Percentiles rank a stretch among this genome's conserved stretches.
Evolutionary conservation across 2,797 vertebrate species (phyloP).

Genomic region (Melanotaenia trifasciata): DNA sequence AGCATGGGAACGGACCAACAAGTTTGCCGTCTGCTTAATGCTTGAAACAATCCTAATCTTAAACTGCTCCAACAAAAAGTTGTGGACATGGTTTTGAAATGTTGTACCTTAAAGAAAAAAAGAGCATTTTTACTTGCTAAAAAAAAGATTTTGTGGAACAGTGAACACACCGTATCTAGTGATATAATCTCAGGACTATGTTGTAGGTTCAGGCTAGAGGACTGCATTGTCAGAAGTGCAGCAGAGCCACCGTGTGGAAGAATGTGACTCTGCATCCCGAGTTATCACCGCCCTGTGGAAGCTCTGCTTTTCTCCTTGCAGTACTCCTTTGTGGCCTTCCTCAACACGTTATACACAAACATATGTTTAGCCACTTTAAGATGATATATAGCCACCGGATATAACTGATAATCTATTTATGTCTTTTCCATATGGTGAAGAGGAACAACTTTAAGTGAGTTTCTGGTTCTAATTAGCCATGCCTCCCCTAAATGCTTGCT

Average conservation of each 20-base stretch:
- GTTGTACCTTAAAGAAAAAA: constrained; percentile 1
- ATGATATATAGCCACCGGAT: constrained; percentile 9
- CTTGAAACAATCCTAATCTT: constrained; percentile 1
- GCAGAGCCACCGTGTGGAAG: constrained; percentile 76
- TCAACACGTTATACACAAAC: background rate
- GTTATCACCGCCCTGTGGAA: constrained; percentile 10
- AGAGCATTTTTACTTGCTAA: constrained; percentile 5
- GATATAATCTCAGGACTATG: constrained; percentile 4
- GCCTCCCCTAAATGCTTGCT: background rate
- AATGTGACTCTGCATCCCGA: constrained; percentile 38
- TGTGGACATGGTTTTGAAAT: constrained; percentile 16
- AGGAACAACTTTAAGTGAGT: background rate
- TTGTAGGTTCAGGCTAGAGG: constrained; percentile 4
- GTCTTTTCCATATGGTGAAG: constrained; percentile 24
- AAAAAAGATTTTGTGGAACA: constrained; percentile 11
- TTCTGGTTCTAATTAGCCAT: background rate
- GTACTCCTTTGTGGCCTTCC: constrained; percentile 1
- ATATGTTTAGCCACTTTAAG: constrained; percentile 36
- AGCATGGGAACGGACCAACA: background rate
- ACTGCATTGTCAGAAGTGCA: constrained; percentile 36
- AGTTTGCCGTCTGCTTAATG: constrained; percentile 3
- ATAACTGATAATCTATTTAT: constrained; percentile 3
- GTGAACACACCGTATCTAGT: constrained; percentile 20
- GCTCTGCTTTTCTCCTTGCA: constrained; percentile 11
- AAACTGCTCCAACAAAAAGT: background rate